phyloP scores from a whole-genome alignment of 2,797 vertebrate genomes.

The Choloepus didactylus region DNA sequence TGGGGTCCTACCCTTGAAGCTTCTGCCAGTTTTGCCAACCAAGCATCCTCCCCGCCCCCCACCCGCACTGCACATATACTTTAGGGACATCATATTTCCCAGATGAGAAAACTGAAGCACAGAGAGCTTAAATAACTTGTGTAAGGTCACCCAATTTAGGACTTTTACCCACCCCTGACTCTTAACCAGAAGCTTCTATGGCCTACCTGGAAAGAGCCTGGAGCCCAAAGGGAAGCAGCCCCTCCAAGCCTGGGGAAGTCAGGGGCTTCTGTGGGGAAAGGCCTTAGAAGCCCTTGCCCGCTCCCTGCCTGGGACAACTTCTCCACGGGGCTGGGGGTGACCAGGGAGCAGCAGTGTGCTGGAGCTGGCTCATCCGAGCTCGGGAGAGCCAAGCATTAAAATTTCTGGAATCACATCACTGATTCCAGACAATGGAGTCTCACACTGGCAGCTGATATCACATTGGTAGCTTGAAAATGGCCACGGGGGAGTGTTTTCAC shows the following conservation, averaged over 20 bases:
- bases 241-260: background rate
- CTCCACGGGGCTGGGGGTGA: background rate
- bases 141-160: background rate
- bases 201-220: background rate
- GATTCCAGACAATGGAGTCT: too few species aligned
- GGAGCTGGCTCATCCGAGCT: background rate
- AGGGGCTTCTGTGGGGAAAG: background rate
- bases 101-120: background rate
- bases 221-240: background rate
- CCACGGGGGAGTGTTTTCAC: constrained; percentile 9
- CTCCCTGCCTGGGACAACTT: background rate
- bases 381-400: background rate
- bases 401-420: background rate
- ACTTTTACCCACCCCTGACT: background rate
- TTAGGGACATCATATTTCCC: background rate
- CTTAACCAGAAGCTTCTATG: background rate
- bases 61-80: background rate
- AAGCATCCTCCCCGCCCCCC: background rate
- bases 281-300: background rate
- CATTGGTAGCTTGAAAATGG: constrained; percentile 33
- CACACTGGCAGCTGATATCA: background rate
- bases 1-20: background rate
- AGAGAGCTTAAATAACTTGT: background rate
- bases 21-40: background rate
- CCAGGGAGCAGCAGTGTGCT: background rate